Base-by-base conservation (phyloP, 23 tunicate genomes). In the Oikopleura dioica region DNA sequence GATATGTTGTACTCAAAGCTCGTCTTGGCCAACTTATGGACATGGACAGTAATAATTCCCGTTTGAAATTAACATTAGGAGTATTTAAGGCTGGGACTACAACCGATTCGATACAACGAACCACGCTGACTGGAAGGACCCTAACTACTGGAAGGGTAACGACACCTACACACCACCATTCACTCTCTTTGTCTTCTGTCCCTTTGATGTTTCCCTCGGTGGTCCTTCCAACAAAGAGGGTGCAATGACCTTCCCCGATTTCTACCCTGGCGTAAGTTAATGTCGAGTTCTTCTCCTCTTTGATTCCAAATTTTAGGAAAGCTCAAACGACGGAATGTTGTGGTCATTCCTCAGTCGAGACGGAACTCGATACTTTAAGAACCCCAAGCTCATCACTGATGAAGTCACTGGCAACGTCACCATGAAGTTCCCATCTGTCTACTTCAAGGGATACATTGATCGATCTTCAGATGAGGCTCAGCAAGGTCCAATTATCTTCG, bases 111-210 rank as follows among this genome's bases (percentile, higher is more conserved):
- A 63, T 63, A 23, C 72, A 21, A 28, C 29, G 2, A 63, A 12
- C 30, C 72, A 63, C 33, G 30, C 72, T 12, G 33, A 63, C 4
- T 63, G 33, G 29, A 12, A 12, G 33, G 72, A 63, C 2, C 30
- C 16, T 2, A 63, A 24, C 33, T 63, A 63, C 33, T 63, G 72
- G 72, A 63, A 63, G 26, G n/a, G n/a, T n/a, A n/a, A n/a, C n/a
- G n/a, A n/a, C n/a, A n/a, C n/a, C n/a, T n/a, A n/a, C n/a, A 63
- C 72, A 24, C 30, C 72, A 23, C 33, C 16, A 21, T 63, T 63
- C 26, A 63, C 72, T 12, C 33, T 63, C 4, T 63, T 63, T 28
- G 72, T 63, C 4, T 63, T 63, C 26, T 63, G 72, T 63, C 72
- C 72, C 4, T 63, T 63, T 63, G 72, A 63, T 28, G 72, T 63